phyloP scores from a whole-genome alignment of 2,113 vertebrate species.

The Petrocephalus zakoni region DNA sequence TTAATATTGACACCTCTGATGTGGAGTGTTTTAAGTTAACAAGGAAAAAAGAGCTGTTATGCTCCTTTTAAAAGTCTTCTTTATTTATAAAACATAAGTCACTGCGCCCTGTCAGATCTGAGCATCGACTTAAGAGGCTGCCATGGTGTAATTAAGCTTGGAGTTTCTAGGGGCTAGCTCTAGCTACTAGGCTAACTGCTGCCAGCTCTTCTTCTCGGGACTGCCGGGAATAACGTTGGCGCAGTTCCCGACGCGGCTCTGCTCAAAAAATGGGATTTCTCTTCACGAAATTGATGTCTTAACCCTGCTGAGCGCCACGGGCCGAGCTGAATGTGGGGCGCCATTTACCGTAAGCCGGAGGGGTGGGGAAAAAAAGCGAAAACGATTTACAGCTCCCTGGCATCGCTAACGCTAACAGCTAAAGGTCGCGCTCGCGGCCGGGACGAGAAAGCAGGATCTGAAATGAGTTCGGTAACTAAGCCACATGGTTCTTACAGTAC shows the following conservation, averaged over 20 bases:
- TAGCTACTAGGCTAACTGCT: neutral
- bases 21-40: neutral
- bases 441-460: neutral
- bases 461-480: neutral
- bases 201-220: neutral
- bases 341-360: neutral
- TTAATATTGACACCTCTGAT: neutral
- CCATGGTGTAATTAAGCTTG: neutral
- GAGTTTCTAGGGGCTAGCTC: neutral
- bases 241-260: neutral
- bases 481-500: neutral
- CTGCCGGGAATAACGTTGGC: neutral
- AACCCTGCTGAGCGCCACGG: neutral
- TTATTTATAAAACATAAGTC: neutral
- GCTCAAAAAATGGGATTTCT: neutral
- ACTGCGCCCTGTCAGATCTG: neutral
- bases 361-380: neutral
- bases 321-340: neutral
- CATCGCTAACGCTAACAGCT: neutral
- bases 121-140: neutral
- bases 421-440: neutral
- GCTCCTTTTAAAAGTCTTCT: neutral
- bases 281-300: constrained; percentile 8
- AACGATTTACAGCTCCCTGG: neutral
- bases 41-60: neutral